Conservation (phyloP, 2,797 vertebrate genomes). For the Muscicapa comitata region DNA sequence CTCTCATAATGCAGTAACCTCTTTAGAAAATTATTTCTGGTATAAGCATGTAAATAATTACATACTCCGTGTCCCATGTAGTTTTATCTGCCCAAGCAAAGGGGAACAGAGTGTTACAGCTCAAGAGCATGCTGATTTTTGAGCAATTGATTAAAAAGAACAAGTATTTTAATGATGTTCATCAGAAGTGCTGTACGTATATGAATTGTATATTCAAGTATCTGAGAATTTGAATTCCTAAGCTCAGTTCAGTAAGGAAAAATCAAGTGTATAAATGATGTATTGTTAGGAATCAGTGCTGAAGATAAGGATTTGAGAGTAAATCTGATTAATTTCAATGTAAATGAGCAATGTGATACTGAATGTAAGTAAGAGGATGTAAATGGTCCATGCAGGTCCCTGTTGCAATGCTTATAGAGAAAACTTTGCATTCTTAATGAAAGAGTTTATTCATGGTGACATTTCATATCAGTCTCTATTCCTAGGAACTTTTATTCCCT, state of each 20-base stretch:
- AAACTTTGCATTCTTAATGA: not conserved
- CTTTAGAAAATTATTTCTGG: constrained; percentile 56
- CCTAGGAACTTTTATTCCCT: not conserved
- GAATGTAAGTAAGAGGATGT: not conserved
- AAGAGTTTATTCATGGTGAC: not conserved
- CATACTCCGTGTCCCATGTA: constrained; percentile 20
- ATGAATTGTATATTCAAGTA: constrained; percentile 21
- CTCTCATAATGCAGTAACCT: constrained; percentile 28
- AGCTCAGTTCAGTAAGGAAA: constrained; percentile 8
- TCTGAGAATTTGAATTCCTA: not conserved
- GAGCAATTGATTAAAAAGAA: constrained; percentile 46
- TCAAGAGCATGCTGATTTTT: constrained; percentile 41
- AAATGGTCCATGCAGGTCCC: not conserved
- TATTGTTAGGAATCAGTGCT: constrained; percentile 1
- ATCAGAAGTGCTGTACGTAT: constrained; percentile 2
- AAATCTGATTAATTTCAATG: constrained; percentile 40
- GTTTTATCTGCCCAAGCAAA: constrained; percentile 30
- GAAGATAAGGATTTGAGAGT: not conserved
- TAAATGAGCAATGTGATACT: not conserved
- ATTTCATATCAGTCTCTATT: not conserved
- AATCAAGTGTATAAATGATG: constrained; percentile 17
- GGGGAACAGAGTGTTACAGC: not conserved
- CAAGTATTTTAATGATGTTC: constrained; percentile 44
- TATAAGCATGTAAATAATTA: constrained; percentile 61
- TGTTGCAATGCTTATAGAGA: not conserved